phyloP scores from a whole-genome alignment of 2,797 vertebrate species.

The Hypotaenidia okinawae region DNA sequence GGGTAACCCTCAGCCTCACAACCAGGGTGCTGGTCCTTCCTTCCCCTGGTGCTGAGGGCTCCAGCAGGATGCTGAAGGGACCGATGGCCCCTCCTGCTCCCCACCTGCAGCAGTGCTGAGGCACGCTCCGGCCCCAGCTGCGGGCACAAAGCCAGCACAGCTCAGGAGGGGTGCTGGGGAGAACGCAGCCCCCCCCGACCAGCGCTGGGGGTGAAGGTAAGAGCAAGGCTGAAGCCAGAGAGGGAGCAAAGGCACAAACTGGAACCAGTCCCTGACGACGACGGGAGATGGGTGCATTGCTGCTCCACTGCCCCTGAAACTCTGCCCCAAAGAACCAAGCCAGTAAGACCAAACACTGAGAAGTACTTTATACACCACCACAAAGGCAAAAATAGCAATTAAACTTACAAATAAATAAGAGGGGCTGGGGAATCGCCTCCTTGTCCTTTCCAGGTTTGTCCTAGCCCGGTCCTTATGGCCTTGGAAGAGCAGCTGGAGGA shows the following conservation, averaged over 20 bases:
- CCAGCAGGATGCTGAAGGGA: background rate
- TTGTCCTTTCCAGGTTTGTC: slow-evolving; percentile 5
- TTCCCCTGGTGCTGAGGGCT: background rate
- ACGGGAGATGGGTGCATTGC: background rate
- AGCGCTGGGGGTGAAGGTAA: rapidly evolving
- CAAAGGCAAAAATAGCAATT: slow-evolving; percentile 59
- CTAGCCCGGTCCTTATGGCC: background rate
- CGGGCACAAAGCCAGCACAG: background rate
- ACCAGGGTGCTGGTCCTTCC: rapidly evolving
- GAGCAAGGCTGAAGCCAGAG: background rate
- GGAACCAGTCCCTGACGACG: background rate
- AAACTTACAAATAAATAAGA: slow-evolving; percentile 65
- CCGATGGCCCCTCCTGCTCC: background rate
- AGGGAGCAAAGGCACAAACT: slow-evolving; percentile 50
- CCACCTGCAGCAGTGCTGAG: background rate
- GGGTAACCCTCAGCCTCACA: background rate
- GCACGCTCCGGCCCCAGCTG: background rate
- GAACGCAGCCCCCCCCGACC: background rate
- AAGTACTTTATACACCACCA: slow-evolving; percentile 54
- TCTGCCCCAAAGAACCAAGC: background rate
- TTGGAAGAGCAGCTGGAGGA: background rate
- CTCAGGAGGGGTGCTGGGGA: background rate
- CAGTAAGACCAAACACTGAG: background rate
- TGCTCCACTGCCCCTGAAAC: background rate
- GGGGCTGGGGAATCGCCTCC: slow-evolving; percentile 25